Percentiles rank a stretch among this genome's conserved stretches.
Evolutionary conservation across 2,888 invertebrate genomes (phyloP).

Genomic region (Caenorhabditis virilis): DNA sequence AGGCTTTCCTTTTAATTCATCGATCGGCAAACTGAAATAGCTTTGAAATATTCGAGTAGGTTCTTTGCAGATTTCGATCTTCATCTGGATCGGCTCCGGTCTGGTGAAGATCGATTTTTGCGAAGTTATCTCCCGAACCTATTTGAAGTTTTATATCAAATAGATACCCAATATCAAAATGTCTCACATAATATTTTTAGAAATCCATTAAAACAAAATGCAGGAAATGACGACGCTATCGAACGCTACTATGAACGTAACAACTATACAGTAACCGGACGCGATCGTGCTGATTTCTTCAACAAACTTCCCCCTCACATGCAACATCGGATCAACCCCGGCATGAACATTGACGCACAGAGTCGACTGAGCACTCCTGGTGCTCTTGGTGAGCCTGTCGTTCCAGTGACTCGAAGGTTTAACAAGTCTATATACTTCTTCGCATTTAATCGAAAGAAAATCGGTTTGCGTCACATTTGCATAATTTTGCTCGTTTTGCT

Average conservation of each 20-base stretch:
- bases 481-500: conserved; percentile 31
- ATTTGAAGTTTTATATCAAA: background rate
- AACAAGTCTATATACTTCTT: conserved; percentile 51
- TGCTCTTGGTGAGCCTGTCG: conserved; percentile 18
- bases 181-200: too few relatives aligned
- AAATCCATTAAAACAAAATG: background rate
- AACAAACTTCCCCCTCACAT: conserved; percentile 24
- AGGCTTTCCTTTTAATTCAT: too few relatives aligned
- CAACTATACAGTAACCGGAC: conserved; percentile 29
- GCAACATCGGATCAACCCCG: conserved; percentile 20
- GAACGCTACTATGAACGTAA: conserved; percentile 33
- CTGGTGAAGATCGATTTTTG: too few relatives aligned
- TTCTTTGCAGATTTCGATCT: too few relatives aligned
- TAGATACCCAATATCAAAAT: too few relatives aligned
- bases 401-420: conserved; percentile 27
- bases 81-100: too few relatives aligned
- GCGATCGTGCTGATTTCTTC: conserved; percentile 23
- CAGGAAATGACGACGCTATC: conserved; percentile 11
- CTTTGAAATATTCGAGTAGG: too few relatives aligned
- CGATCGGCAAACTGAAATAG: too few relatives aligned
- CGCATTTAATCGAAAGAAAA: conserved; percentile 38
- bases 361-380: conserved; percentile 23
- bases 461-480: conserved; percentile 50
- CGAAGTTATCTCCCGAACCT: background rate
- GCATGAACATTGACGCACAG: background rate